These are phyloP conservation scores for Fabriciana adippe DNA, from an alignment of 2,888 invertebrate species.

Conservation along the genomic window DNA sequence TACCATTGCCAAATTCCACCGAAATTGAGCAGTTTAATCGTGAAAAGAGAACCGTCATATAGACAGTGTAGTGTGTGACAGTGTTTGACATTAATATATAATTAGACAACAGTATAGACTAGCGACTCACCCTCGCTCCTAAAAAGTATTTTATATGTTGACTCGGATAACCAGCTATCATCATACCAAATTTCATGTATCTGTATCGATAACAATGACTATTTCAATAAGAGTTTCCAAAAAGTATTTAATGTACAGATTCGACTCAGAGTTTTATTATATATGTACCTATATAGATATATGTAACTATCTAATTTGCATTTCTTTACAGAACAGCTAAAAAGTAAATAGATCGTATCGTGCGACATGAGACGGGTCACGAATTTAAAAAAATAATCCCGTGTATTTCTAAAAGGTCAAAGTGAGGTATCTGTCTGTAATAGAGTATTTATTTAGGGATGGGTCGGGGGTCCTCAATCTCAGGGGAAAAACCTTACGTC, in stretches of 20 bases:
- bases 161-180: too few species aligned
- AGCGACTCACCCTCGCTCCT: too few species aligned
- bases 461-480: constrained; percentile 28
- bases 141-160: too few species aligned
- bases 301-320: constrained; percentile 42
- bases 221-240: too few species aligned
- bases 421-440: constrained; percentile 33
- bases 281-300: background rate
- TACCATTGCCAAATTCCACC: too few species aligned
- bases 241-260: too few species aligned
- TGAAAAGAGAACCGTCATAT: background rate
- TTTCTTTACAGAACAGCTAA: constrained; percentile 40
- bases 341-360: constrained; percentile 18
- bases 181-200: too few species aligned
- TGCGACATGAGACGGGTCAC: constrained; percentile 18
- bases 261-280: background rate
- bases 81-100: too few species aligned
- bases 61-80: background rate
- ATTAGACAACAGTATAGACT: too few species aligned
- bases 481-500: constrained; percentile 28
- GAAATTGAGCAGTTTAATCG: too few species aligned
- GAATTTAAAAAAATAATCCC: constrained; percentile 28
- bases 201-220: too few species aligned
- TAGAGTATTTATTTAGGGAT: constrained; percentile 39
- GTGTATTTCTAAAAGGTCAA: constrained; percentile 33